Percentiles rank a stretch among this genome's conserved stretches.
phyloP scores from a whole-genome alignment of 2,797 vertebrate genomes.

The Myotis myotis region DNA sequence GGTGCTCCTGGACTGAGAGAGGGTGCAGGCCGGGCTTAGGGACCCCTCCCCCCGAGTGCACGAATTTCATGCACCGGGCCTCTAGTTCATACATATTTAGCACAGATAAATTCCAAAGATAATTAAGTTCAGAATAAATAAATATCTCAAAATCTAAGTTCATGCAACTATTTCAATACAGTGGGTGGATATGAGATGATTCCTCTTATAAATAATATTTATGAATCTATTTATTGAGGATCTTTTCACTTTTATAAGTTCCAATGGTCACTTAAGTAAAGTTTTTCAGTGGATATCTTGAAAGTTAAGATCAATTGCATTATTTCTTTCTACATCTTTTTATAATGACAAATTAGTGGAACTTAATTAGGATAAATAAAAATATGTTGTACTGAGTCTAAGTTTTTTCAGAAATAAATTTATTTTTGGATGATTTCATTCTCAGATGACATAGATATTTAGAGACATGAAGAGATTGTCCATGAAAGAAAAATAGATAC shows the following conservation, averaged over 20 bases:
- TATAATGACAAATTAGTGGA: neutral
- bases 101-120: neutral
- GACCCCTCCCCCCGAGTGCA: too few species aligned
- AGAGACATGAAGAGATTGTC: neutral
- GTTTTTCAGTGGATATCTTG: neutral
- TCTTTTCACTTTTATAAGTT: neutral
- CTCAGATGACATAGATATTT: neutral
- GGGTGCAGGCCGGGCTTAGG: too few species aligned
- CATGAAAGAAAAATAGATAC: neutral
- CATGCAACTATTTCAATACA: neutral
- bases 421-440: neutral
- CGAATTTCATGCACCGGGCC: rapidly evolving
- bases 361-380: neutral
- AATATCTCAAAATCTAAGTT: neutral
- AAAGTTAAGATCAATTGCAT: neutral
- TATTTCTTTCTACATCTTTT: neutral
- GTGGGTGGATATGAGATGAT: neutral
- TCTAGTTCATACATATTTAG: neutral
- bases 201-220: neutral
- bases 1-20: too few species aligned
- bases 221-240: neutral
- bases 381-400: neutral
- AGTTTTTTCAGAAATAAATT: neutral
- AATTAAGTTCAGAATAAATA: neutral
- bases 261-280: neutral